These are phyloP conservation scores for Gobiocypris rarus DNA, from an alignment of 2,113 vertebrate species.

Conservation along the genomic window DNA sequence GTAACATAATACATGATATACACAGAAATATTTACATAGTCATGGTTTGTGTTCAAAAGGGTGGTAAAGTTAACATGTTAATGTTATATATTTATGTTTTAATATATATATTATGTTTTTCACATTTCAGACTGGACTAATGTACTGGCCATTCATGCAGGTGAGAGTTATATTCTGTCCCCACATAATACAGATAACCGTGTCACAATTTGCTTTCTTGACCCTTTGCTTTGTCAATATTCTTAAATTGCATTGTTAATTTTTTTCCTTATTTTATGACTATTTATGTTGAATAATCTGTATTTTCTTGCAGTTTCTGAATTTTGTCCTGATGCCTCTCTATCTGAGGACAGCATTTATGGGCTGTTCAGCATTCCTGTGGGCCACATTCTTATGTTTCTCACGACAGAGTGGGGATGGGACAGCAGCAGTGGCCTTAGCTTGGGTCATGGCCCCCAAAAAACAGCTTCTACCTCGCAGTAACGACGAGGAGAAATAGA, in stretches of 20 bases:
- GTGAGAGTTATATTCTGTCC: constrained; percentile 68
- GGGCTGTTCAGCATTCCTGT: constrained; percentile 89
- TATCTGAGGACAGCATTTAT: constrained; percentile 86
- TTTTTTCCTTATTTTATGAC: too few relatives aligned
- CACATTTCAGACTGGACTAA: constrained; percentile 84
- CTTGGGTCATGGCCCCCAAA: constrained; percentile 70
- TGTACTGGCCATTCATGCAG: constrained; percentile 97
- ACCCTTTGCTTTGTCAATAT: background rate
- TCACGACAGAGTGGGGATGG: constrained; percentile 86
- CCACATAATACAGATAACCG: background rate
- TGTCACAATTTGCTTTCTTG: background rate
- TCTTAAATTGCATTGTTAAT: background rate
- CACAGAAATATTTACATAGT: background rate
- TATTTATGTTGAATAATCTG: background rate
- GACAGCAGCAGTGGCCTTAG: constrained; percentile 75
- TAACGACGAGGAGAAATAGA: constrained; percentile 37
- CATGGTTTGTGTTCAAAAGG: background rate
- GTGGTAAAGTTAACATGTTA: too few relatives aligned
- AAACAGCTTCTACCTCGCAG: constrained; percentile 65
- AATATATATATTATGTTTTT: background rate
- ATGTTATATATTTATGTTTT: background rate
- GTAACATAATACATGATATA: background rate
- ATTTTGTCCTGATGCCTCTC: constrained; percentile 87
- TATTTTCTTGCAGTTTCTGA: constrained; percentile 79
- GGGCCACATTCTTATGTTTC: constrained; percentile 91